Evolutionary conservation across 2,797 vertebrate species (phyloP), one percentile per base, ranked within the genome.

Genomic region (Hippocampus kuda): DNA sequence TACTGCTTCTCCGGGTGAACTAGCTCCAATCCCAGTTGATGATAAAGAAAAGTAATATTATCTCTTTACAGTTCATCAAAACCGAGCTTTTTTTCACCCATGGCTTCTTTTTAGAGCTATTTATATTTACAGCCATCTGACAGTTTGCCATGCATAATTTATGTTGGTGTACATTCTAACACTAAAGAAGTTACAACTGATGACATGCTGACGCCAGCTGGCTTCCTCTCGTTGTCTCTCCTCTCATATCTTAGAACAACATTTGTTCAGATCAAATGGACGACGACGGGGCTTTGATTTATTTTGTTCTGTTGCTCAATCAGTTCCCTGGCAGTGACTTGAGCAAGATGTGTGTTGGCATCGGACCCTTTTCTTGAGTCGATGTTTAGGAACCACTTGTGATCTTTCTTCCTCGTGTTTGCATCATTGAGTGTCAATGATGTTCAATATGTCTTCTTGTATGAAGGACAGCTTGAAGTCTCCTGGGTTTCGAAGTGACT

Each of bases 231-330:
- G 72, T 59, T 63, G 68, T 65, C 63, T 46, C 66, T 72, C 72
- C 78, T 75, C 70, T 79, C 68, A 83, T 81, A 85, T 79, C 82
- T 86, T 82, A 68, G 81, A 79, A 85, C 75, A 87, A 88, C 78
- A 87, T 87, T 87, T 86, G 84, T 79, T 84, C 72, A 84, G 80
- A 64, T 80, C 67, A 81, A 82, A 82, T 10, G 69, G 64, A 61
- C 2, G 5, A 61, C 2, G 5, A 51, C 1, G 16, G 54, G 67
- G 34, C 68, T 76, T 70, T 73, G 72, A 84, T 84, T 84, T 82
- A 77, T 74, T 66, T 30, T 42, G 66, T 71, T 63, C 24, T 49
- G 65, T 68, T 75, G 71, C 27, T 30, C 46, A 62, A 72, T 72
- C 76, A 64, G 66, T 70, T 42, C 15, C n/a, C 18, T 10, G 69